Evolutionary conservation across 2,888 invertebrate genomes (phyloP).

Genomic region (Vanessa cardui): DNA sequence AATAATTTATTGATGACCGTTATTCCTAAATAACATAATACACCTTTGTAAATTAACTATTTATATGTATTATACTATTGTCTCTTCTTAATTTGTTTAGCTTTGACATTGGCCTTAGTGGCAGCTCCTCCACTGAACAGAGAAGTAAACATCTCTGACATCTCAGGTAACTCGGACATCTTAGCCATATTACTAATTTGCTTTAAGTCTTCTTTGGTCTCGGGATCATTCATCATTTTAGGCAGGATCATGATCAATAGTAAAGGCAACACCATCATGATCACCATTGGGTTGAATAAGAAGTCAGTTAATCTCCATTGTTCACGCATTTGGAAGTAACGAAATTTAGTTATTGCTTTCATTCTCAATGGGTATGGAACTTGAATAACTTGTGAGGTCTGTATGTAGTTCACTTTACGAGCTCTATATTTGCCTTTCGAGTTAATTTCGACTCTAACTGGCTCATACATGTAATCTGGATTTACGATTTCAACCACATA

Average conservation of each 20-base stretch:
- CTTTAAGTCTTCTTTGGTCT: slow-evolving; percentile 97
- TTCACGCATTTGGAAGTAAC: slow-evolving; percentile 96
- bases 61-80: slow-evolving; percentile 52
- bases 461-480: slow-evolving; percentile 96
- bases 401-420: slow-evolving; percentile 95
- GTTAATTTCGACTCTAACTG: slow-evolving; percentile 97
- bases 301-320: slow-evolving; percentile 99
- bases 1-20: slow-evolving; percentile 6
- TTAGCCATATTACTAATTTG: slow-evolving; percentile 91
- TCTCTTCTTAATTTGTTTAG: slow-evolving; percentile 76
- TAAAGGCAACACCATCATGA: slow-evolving; percentile 98
- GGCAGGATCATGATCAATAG: slow-evolving; percentile 95
- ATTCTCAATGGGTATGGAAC: slow-evolving; percentile 96
- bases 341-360: slow-evolving; percentile 90
- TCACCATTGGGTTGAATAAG: slow-evolving; percentile 97
- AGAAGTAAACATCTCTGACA: slow-evolving; percentile 96
- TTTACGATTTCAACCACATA: slow-evolving; percentile 96
- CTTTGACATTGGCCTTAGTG: slow-evolving; percentile 70
- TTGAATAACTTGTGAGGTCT: slow-evolving; percentile 94
- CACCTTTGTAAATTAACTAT: slow-evolving; percentile 2
- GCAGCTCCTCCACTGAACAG: slow-evolving; percentile 89
- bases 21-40: slow-evolving; percentile 4
- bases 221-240: slow-evolving; percentile 98
- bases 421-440: slow-evolving; percentile 98
- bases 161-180: slow-evolving; percentile 95